These are phyloP conservation scores for Nothura maculosa DNA, from an alignment of 2,797 vertebrate genomes.

Conservation along the genomic window DNA sequence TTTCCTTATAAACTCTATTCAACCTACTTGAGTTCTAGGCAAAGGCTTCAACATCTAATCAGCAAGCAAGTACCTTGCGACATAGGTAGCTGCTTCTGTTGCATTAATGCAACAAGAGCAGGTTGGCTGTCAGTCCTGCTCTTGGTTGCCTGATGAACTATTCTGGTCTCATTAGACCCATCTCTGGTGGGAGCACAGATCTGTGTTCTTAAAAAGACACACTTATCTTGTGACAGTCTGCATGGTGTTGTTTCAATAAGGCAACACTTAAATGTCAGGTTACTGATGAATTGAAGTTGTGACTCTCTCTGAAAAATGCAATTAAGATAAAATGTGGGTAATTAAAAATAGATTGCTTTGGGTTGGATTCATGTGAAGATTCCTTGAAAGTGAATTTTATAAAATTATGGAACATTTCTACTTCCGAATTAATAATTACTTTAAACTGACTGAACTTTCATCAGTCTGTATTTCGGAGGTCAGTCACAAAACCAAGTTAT, in stretches of 20 bases:
- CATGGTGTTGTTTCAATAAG: background rate
- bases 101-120: accelerated
- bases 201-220: background rate
- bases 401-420: background rate
- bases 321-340: background rate
- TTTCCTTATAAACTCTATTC: background rate
- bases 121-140: background rate
- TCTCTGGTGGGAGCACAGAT: background rate
- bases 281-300: background rate
- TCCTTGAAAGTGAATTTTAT: background rate
- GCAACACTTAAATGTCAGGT: background rate
- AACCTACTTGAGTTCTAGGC: background rate
- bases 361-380: background rate
- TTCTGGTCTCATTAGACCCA: accelerated
- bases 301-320: background rate
- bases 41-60: background rate
- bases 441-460: background rate
- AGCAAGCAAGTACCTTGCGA: background rate
- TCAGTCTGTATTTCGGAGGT: background rate
- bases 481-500: background rate
- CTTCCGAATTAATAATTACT: background rate
- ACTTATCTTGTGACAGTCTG: background rate
- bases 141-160: background rate
- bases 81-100: background rate
- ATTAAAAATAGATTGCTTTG: background rate